phyloP scores from a whole-genome alignment of 2,113 vertebrate species.

The Alexandromys fortis region DNA sequence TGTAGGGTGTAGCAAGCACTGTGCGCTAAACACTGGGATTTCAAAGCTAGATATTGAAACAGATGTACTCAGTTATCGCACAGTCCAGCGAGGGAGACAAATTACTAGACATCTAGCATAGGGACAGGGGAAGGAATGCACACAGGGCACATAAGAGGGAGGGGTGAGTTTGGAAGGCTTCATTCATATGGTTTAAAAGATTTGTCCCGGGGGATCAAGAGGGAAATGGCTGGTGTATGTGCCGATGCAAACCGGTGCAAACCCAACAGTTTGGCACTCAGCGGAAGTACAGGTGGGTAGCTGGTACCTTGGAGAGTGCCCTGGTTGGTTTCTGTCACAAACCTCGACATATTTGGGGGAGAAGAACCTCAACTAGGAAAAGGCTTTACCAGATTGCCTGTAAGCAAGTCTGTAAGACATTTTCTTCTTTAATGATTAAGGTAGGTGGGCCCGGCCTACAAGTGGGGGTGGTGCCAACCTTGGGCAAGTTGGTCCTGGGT shows the following conservation, averaged over 20 bases:
- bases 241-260: background rate
- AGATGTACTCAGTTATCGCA: background rate
- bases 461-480: no score
- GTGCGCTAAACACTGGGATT: background rate
- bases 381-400: background rate
- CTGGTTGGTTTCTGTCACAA: background rate
- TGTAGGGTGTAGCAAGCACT: background rate
- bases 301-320: rapidly evolving
- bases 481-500: background rate
- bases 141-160: background rate
- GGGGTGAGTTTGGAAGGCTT: background rate
- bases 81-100: background rate
- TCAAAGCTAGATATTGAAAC: constrained; percentile 26
- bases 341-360: background rate
- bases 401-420: no score
- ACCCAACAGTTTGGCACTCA: background rate
- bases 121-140: background rate
- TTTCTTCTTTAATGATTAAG: background rate
- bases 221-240: no score
- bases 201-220: background rate
- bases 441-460: background rate
- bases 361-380: background rate
- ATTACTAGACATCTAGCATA: background rate
- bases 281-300: background rate
- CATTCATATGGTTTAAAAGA: background rate